A percentile compares a stretch with the other conserved stretches of the same genome.
These are phyloP conservation scores for Stomatorhinus ivindoensis DNA, from an alignment of 2,113 vertebrate species.

Conservation along the genomic window DNA sequence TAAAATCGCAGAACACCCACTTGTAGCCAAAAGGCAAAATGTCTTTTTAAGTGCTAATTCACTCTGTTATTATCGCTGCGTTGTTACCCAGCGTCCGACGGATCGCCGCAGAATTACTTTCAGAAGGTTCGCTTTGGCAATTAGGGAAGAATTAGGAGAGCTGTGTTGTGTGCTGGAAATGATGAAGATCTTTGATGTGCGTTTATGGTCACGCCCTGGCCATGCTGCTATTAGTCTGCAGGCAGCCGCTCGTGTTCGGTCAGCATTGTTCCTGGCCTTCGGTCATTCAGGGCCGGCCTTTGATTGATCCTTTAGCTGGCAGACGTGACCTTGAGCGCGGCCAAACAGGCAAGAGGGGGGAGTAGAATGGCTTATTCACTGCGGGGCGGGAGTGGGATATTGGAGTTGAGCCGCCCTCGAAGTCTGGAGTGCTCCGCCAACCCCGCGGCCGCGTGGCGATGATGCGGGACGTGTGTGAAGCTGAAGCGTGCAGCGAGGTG, in stretches of 20 bases:
- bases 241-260: not conserved
- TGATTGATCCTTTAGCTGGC: not conserved
- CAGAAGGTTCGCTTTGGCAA: not conserved
- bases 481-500: not conserved
- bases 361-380: not conserved
- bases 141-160: not conserved
- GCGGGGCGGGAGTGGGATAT: not conserved
- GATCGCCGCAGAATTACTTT: not conserved
- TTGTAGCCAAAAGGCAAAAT: conserved; percentile 7
- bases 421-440: not conserved
- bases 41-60: conserved; percentile 31
- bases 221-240: not conserved
- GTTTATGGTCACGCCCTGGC: not conserved
- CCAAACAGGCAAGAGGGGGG: not conserved
- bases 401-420: not conserved
- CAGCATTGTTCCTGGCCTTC: not conserved
- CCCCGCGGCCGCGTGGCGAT: not conserved
- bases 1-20: conserved; percentile 7
- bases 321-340: not conserved
- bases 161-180: not conserved
- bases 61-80: conserved; percentile 20
- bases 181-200: not conserved
- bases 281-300: not conserved
- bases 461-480: not conserved
- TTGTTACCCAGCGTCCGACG: not conserved